A percentile compares a stretch with the other conserved stretches of the same genome.
Evolutionary conservation across 1,140 invertebrate species (phyloP).

Genomic region (Zaprionus gabonicus): DNA sequence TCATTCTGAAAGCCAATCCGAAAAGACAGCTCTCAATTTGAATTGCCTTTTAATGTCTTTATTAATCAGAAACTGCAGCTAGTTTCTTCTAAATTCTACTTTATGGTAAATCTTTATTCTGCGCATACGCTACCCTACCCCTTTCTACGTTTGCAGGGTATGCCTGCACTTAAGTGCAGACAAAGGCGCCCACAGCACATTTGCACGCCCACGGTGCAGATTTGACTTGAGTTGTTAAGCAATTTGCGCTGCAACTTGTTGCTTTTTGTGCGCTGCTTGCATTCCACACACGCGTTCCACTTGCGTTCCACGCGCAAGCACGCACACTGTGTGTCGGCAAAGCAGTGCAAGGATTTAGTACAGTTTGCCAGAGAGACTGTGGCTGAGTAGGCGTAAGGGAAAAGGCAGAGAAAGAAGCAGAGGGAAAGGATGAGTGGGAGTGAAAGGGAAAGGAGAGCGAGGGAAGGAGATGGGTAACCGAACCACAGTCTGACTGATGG

Average conservation of each 20-base stretch:
- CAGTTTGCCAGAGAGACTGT: neutral
- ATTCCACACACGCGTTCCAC: slow-evolving; percentile 8
- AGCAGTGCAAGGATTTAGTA: slow-evolving; percentile 40
- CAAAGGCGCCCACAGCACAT: neutral
- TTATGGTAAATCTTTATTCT: neutral
- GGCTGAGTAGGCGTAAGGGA: neutral
- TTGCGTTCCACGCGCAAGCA: neutral
- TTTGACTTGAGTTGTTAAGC: neutral
- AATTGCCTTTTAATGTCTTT: no score
- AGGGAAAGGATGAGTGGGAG: no score
- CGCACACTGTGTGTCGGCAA: slow-evolving; percentile 29
- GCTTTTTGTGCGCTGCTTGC: slow-evolving; percentile 5
- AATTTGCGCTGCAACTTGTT: slow-evolving; percentile 40
- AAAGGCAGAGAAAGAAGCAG: neutral
- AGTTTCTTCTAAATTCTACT: no score
- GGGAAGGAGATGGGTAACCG: neutral
- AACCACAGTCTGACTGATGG: slow-evolving; percentile 23
- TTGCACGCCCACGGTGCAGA: slow-evolving; percentile 1
- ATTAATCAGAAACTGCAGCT: no score
- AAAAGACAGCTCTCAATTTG: no score
- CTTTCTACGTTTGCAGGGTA: neutral
- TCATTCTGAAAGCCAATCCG: no score
- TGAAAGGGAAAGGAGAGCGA: no score
- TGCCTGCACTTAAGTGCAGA: neutral
- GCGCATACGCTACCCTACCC: neutral